Conservation (phyloP, 1,140 invertebrate species). For the Drosophila ironensis region DNA sequence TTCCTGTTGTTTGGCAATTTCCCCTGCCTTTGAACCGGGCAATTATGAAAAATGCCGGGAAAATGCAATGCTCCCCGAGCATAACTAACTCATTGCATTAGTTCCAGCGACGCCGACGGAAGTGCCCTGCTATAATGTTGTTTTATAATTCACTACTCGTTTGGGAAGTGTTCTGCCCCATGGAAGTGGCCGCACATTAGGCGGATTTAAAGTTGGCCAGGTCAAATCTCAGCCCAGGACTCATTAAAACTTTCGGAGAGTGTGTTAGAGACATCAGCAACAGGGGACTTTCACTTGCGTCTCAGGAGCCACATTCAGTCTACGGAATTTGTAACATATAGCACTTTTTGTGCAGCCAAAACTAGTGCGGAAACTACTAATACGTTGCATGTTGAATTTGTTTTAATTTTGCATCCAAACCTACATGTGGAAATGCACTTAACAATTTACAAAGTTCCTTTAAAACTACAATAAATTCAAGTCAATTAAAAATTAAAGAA, state of each 20-base stretch:
- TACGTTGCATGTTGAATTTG: too few species aligned
- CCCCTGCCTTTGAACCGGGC: conserved; percentile 54
- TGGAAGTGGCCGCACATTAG: conserved; percentile 43
- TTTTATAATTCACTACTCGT: conserved; percentile 58
- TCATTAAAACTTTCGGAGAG: conserved; percentile 64
- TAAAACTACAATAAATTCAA: too few species aligned
- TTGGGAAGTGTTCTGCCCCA: background rate
- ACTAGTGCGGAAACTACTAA: too few species aligned
- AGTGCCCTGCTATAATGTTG: conserved; percentile 60
- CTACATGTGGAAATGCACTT: too few species aligned
- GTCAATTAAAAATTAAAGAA: too few species aligned
- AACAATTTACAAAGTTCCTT: too few species aligned
- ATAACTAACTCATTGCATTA: conserved; percentile 79
- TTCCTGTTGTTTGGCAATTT: conserved; percentile 36
- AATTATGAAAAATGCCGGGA: conserved; percentile 46
- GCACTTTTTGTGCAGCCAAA: background rate
- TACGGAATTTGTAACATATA: background rate
- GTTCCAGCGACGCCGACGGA: conserved; percentile 2
- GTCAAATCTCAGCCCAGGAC: conserved; percentile 40
- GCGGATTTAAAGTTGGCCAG: conserved; percentile 36
- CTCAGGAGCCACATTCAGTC: background rate
- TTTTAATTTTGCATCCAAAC: too few species aligned
- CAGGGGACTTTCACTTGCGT: conserved; percentile 41
- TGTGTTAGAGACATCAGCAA: too few species aligned
- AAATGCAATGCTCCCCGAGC: conserved; percentile 37